Evolutionary conservation across 2,797 vertebrate genomes (phyloP).

Genomic region (Acanthopagrus latus): DNA sequence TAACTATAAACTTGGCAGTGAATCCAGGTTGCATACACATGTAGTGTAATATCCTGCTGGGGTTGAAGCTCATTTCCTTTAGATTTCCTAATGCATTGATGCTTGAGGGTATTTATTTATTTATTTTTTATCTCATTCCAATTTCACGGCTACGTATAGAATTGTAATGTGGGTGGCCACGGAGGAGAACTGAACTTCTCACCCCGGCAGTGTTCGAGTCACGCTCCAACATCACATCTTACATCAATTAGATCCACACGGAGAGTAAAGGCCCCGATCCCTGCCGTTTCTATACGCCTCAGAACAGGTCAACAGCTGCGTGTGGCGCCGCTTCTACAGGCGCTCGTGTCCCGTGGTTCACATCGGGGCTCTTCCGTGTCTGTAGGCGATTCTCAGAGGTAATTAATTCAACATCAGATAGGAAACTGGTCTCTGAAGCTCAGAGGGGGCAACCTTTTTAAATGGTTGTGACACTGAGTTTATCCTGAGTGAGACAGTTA

Average conservation of each 20-base stretch:
- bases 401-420: slow-evolving; percentile 32
- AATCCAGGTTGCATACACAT: slow-evolving; percentile 7
- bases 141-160: slow-evolving; percentile 32
- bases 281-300: not conserved
- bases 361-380: not conserved
- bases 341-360: slow-evolving; percentile 1
- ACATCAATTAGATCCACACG: slow-evolving; percentile 23
- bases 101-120: not conserved
- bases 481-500: not conserved
- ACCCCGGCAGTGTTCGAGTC: slow-evolving; percentile 19
- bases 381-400: slow-evolving; percentile 24
- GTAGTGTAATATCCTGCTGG: not conserved
- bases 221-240: slow-evolving; percentile 5
- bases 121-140: too few species aligned
- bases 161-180: slow-evolving; percentile 26
- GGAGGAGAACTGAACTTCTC: slow-evolving; percentile 23
- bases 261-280: slow-evolving; percentile 27
- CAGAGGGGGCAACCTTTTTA: not conserved
- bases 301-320: slow-evolving; percentile 34
- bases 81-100: slow-evolving; percentile 10
- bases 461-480: not conserved
- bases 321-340: slow-evolving; percentile 2
- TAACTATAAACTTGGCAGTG: not conserved
- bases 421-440: not conserved
- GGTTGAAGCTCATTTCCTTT: slow-evolving; percentile 5